Evolutionary conservation across 2,888 invertebrate species (phyloP).

Genomic region (Stenchaetothrips biformis): DNA sequence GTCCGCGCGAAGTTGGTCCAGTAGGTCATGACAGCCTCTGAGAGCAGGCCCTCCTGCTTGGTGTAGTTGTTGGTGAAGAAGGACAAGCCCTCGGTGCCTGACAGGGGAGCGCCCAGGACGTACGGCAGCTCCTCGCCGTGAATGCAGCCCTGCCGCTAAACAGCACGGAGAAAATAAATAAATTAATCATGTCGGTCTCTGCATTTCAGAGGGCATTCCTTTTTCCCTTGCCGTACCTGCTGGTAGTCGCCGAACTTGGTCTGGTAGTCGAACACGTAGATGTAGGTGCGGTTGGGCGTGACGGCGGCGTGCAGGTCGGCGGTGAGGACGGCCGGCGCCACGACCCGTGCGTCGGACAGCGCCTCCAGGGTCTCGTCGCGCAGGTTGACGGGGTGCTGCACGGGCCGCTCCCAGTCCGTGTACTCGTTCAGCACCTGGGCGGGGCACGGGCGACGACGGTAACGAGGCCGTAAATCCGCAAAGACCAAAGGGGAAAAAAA

Average conservation of each 20-base stretch:
- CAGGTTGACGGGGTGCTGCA: slow-evolving; percentile 84
- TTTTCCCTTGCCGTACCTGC: slow-evolving; percentile 54
- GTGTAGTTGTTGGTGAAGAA: slow-evolving; percentile 87
- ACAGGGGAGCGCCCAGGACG: slow-evolving; percentile 86
- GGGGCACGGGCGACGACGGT: no score
- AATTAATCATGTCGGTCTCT: neutral
- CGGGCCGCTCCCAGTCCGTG: slow-evolving; percentile 93
- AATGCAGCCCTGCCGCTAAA: slow-evolving; percentile 84
- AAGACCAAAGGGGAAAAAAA: neutral
- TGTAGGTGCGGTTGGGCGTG: slow-evolving; percentile 59
- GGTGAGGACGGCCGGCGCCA: slow-evolving; percentile 81
- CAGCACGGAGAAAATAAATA: neutral
- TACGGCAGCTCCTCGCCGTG: slow-evolving; percentile 90
- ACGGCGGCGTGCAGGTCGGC: slow-evolving; percentile 59
- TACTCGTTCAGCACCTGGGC: slow-evolving; percentile 84
- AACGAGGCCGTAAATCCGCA: no score
- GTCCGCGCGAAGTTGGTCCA: slow-evolving; percentile 90
- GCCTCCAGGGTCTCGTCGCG: slow-evolving; percentile 89
- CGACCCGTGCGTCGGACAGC: slow-evolving; percentile 80
- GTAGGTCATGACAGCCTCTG: slow-evolving; percentile 86
- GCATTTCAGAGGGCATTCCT: no score
- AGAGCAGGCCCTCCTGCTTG: slow-evolving; percentile 75
- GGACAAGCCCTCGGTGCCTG: slow-evolving; percentile 62
- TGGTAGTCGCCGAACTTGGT: slow-evolving; percentile 84
- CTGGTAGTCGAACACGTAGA: slow-evolving; percentile 89